Conservation (phyloP, 2,888 invertebrate genomes). For the Caenorhabditis sulstoni region DNA sequence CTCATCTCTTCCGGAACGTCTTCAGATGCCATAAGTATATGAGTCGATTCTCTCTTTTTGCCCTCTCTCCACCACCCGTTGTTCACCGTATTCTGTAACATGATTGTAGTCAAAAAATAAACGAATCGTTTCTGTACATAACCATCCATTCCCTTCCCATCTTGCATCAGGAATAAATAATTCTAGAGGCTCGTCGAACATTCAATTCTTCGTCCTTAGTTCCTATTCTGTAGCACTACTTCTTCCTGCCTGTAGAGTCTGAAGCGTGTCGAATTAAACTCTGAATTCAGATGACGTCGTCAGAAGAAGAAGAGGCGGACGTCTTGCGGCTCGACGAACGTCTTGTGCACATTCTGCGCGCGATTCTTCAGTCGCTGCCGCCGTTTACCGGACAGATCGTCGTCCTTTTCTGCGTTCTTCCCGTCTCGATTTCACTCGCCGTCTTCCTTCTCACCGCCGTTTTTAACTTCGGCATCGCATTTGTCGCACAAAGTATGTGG, state of each 20-base stretch:
- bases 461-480: slow-evolving; percentile 44
- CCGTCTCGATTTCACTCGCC: slow-evolving; percentile 37
- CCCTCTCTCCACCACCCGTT: not conserved
- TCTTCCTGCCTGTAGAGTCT: no score
- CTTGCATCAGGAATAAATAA: not conserved
- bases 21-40: slow-evolving; percentile 31
- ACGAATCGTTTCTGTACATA: not conserved
- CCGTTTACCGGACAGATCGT: slow-evolving; percentile 43
- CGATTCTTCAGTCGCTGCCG: slow-evolving; percentile 6
- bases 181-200: not conserved
- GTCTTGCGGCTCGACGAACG: slow-evolving; percentile 1
- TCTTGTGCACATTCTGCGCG: no score
- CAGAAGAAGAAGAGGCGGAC: slow-evolving; percentile 48
- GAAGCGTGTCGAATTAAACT: no score
- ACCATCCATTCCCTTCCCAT: not conserved
- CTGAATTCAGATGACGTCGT: slow-evolving; percentile 26
- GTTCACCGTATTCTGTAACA: slow-evolving; percentile 24
- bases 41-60: slow-evolving; percentile 32
- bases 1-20: not conserved
- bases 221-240: no score
- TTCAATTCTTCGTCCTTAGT: no score
- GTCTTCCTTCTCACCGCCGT: slow-evolving; percentile 41
- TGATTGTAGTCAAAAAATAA: slow-evolving; percentile 19
- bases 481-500: slow-evolving; percentile 40
- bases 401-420: slow-evolving; percentile 38